Evolutionary conservation across 2,113 vertebrate species (phyloP).

Genomic region (Lepisosteus osseus): DNA sequence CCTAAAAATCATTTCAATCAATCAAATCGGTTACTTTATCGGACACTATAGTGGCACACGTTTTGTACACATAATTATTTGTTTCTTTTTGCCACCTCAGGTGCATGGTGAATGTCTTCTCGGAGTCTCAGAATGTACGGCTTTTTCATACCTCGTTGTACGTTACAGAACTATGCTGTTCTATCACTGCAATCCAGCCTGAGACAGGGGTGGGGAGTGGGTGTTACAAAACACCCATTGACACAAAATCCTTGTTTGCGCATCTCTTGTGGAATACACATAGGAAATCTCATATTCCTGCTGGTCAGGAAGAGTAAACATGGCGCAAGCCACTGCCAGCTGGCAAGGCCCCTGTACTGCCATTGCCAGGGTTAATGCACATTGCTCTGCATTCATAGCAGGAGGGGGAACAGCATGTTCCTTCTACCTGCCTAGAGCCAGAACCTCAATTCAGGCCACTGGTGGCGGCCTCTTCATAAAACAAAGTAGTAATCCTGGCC

Average conservation of each 20-base stretch:
- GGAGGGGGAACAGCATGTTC: not conserved
- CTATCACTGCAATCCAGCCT: too few species aligned
- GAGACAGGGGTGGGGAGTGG: too few species aligned
- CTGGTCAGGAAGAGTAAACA: conserved; percentile 59
- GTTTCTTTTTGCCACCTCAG: too few species aligned
- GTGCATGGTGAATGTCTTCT: too few species aligned
- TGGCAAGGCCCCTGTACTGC: conserved; percentile 47
- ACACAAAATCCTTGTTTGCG: conserved; percentile 23
- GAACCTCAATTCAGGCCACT: not conserved
- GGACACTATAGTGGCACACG: too few species aligned
- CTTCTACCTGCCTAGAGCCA: not conserved
- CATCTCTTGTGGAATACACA: conserved; percentile 32
- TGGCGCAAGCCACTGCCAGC: conserved; percentile 42
- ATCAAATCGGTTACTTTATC: too few species aligned
- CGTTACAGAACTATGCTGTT: too few species aligned
- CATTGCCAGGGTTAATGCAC: conserved; percentile 24
- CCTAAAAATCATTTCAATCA: too few species aligned
- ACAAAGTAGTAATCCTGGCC: too few species aligned
- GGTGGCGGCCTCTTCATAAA: not conserved
- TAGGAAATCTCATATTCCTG: conserved; percentile 65
- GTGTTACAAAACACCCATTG: not conserved
- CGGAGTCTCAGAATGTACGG: too few species aligned
- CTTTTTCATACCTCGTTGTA: too few species aligned
- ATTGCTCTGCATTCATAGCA: conserved; percentile 34
- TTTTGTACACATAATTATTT: too few species aligned